Evolutionary conservation across 2,797 vertebrate species (phyloP).

Genomic region (Sebastes steindachneri): DNA sequence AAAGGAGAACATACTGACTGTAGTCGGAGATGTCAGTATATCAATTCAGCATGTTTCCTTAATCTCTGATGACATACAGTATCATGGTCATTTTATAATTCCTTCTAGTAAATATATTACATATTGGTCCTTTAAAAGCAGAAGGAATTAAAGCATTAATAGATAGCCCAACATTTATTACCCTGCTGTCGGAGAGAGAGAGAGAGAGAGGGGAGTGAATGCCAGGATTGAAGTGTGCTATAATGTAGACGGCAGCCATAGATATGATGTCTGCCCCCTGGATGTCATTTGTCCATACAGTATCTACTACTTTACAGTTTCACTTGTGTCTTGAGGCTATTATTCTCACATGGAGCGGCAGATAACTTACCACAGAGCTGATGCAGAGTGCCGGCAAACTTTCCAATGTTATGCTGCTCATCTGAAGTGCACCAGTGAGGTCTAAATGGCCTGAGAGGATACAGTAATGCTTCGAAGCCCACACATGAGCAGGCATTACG

Average conservation of each 20-base stretch:
- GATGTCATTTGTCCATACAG: slow-evolving; percentile 10
- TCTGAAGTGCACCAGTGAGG: slow-evolving; percentile 21
- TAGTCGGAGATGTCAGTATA: too few relatives aligned
- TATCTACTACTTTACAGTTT: slow-evolving; percentile 1
- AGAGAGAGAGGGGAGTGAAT: not conserved
- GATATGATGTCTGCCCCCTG: not conserved
- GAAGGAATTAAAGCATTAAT: not conserved
- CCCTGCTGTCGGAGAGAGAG: not conserved
- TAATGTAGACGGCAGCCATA: not conserved
- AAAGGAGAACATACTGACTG: too few relatives aligned
- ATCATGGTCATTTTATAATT: too few relatives aligned
- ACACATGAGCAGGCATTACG: slow-evolving; percentile 27
- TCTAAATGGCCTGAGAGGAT: slow-evolving; percentile 39
- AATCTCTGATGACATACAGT: too few relatives aligned
- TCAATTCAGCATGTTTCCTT: too few relatives aligned
- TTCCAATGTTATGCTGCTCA: slow-evolving; percentile 15
- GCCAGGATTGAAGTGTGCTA: slow-evolving; percentile 2
- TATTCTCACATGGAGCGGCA: slow-evolving; percentile 11
- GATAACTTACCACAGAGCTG: slow-evolving; percentile 22
- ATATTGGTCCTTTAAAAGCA: not conserved
- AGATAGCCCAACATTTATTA: not conserved
- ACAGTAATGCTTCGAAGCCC: slow-evolving; percentile 38
- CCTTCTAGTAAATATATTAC: too few relatives aligned
- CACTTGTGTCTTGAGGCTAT: slow-evolving; percentile 21
- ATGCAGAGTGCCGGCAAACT: slow-evolving; percentile 19